Evolutionary conservation across 2,113 vertebrate genomes (phyloP).

Genomic region (Athene cunicularia): DNA sequence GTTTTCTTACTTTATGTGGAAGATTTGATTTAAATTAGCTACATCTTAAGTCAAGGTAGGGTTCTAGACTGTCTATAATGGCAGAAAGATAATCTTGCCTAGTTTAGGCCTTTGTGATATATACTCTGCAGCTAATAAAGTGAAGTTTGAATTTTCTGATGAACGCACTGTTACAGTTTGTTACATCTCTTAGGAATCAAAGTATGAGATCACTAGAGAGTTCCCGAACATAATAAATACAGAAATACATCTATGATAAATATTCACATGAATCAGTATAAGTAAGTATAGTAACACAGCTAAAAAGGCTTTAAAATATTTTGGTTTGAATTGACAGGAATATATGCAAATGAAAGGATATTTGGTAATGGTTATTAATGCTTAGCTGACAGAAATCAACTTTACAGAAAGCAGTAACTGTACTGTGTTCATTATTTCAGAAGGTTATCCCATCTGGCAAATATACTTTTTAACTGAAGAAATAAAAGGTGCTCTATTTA

Average conservation of each 20-base stretch:
- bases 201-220: neutral
- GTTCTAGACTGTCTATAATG: neutral
- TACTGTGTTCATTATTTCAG: neutral
- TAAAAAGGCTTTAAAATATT: neutral
- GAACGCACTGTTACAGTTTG: neutral
- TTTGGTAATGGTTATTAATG: neutral
- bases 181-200: neutral
- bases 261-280: neutral
- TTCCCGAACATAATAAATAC: neutral
- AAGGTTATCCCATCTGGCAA: neutral
- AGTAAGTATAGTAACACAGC: neutral
- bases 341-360: neutral
- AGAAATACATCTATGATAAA: neutral
- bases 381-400: neutral
- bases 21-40: neutral
- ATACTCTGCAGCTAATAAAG: neutral
- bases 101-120: neutral
- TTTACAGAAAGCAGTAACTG: neutral
- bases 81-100: neutral
- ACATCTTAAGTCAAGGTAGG: neutral
- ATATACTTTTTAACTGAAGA: neutral
- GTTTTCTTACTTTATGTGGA: neutral
- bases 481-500: neutral
- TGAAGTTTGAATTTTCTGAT: neutral
- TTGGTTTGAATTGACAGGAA: neutral